Evolutionary conservation across 1,140 invertebrate genomes (phyloP).

Genomic region (Subanguina moxae): DNA sequence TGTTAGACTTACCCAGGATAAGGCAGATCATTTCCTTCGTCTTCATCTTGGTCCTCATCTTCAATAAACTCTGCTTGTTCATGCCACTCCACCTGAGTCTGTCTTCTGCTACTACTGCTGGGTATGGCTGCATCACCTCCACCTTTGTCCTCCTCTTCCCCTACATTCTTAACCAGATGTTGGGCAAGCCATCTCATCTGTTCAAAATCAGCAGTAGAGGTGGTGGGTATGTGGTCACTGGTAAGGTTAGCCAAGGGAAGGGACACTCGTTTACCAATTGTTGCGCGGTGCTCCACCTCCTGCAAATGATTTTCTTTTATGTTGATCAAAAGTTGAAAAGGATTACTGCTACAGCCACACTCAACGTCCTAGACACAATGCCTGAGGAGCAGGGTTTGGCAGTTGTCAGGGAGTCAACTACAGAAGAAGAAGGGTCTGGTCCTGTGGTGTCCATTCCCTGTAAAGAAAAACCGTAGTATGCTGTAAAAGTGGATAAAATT

Average conservation of each 20-base stretch:
- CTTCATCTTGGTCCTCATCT: slow-evolving; percentile 37
- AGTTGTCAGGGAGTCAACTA: background rate
- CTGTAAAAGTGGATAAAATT: too few species aligned
- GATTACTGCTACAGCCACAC: background rate
- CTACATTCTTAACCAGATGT: background rate
- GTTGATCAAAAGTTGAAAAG: too few species aligned
- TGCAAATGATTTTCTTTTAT: too few species aligned
- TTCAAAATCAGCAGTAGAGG: too few species aligned
- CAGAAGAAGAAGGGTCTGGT: too few species aligned
- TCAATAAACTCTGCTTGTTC: slow-evolving; percentile 41
- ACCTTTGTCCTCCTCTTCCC: slow-evolving; percentile 1
- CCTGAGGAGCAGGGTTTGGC: background rate
- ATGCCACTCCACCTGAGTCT: slow-evolving; percentile 36
- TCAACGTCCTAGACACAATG: background rate
- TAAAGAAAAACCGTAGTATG: too few species aligned
- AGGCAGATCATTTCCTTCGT: slow-evolving; percentile 33
- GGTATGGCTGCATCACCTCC: background rate
- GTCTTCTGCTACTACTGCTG: background rate
- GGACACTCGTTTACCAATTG: slow-evolving; percentile 2
- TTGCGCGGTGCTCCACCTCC: background rate
- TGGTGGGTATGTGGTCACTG: background rate
- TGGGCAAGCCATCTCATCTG: background rate
- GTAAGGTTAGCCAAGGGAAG: background rate
- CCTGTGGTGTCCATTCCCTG: too few species aligned
- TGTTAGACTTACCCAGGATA: slow-evolving; percentile 53